Percentiles rank a stretch among this genome's conserved stretches.
These are phyloP conservation scores for Poecilia picta DNA, from an alignment of 2,797 vertebrate species.

Conservation along the genomic window DNA sequence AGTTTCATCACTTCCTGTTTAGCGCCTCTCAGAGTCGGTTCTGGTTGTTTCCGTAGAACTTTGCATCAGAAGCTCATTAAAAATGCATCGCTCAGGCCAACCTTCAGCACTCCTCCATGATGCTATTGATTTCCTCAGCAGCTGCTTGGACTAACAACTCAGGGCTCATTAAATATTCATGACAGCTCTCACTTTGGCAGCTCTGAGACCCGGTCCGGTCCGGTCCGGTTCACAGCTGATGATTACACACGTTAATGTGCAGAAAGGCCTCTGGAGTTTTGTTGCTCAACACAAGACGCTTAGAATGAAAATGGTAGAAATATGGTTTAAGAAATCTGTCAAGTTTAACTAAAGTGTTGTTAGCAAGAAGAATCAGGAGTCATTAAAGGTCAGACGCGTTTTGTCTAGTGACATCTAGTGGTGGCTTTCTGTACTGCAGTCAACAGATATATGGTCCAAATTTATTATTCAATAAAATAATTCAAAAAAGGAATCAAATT, in stretches of 20 bases:
- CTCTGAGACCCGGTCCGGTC: too few relatives aligned
- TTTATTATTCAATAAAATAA: too few relatives aligned
- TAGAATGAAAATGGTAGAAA: background rate
- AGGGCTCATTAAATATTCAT: constrained; percentile 71
- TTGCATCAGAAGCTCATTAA: constrained; percentile 44
- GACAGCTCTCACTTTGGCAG: constrained; percentile 34
- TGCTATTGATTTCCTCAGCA: constrained; percentile 64
- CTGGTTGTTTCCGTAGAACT: too few relatives aligned
- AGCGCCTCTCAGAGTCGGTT: too few relatives aligned
- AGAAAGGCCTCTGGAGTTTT: too few relatives aligned
- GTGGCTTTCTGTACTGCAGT: too few relatives aligned
- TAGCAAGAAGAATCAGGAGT: background rate
- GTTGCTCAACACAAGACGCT: too few relatives aligned
- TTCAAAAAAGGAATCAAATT: too few relatives aligned
- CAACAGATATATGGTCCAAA: too few relatives aligned
- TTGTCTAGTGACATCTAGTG: background rate
- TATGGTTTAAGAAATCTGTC: background rate
- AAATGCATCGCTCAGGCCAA: constrained; percentile 53
- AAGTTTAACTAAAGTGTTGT: background rate
- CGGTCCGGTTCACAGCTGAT: background rate
- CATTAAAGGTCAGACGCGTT: background rate
- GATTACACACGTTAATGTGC: too few relatives aligned
- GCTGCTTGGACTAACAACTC: constrained; percentile 36
- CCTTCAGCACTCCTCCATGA: constrained; percentile 62
- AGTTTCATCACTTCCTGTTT: background rate